Evolutionary conservation across 2,113 vertebrate species (phyloP), one percentile per base, ranked within the genome.

Genomic region (Aplodontia rufa): DNA sequence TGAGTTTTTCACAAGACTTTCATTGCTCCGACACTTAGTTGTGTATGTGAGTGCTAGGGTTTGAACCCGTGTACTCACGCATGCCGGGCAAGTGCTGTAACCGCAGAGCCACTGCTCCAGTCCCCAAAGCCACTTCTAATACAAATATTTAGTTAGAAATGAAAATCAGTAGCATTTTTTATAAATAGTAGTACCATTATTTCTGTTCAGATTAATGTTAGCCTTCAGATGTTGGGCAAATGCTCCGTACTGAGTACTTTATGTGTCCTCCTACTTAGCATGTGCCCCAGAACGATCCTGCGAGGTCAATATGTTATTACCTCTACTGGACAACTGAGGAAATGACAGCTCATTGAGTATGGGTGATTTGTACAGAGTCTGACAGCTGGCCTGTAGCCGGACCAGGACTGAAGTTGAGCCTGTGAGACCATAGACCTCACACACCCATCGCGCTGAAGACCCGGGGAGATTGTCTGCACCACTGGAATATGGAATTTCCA

Each of bases 141-240:
- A 53, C 64, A 90, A 68, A 30, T 6, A 64, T 16, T 55, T 37
- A 62, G n/a, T 78, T 55, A 81, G 85, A 58, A 71, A 74, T 64
- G 78, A n/a, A 42, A 12, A 58, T 60, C 8, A 1, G 32, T 40
- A 40, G 71, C 9, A 26, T n/a, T n/a, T n/a, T n/a, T n/a, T n/a
- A n/a, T n/a, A n/a, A n/a, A n/a, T n/a, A n/a, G 24, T 17, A 1
- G 19, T 24, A 12, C 51, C 0, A 0, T 30, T 58, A 26, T 9
- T n/a, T 95, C 81, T 37, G 10, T 42, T 24, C n/a, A n/a, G 83
- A 66, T 22, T 62, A 47, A 17, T 1, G 8, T 10, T 1, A 35
- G 72, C 60, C 20, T 68, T 30, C 45, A 47, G 7, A 62, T 26
- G 81, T 64, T 8, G 74, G 60, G 26, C n/a, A 17, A 20, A 42